Conservation (phyloP, 2,113 vertebrate species). For the Donacobius atricapilla region DNA sequence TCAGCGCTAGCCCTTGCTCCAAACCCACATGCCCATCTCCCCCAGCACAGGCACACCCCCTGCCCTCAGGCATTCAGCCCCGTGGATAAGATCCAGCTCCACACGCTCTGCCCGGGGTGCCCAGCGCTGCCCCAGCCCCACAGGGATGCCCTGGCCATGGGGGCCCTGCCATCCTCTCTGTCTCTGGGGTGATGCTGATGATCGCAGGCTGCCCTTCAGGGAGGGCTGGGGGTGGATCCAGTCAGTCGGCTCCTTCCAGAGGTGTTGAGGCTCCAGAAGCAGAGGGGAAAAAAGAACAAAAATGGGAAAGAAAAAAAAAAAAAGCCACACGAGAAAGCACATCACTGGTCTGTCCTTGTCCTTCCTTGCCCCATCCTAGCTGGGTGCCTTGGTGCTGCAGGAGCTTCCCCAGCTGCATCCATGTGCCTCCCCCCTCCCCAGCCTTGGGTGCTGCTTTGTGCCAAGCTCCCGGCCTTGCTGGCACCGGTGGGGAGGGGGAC, state of each 20-base stretch:
- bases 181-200: constrained; percentile 1
- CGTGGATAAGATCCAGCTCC: not conserved
- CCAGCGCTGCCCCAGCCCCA: not conserved
- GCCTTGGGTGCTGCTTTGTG: constrained; percentile 31
- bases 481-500: not conserved
- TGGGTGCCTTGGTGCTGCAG: not conserved
- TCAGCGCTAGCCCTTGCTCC: not conserved
- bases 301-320: not conserved
- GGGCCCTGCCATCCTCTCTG: not conserved
- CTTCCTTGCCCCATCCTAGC: not conserved
- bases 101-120: rapidly evolving
- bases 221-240: not conserved
- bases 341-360: constrained; percentile 45
- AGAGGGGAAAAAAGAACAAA: not conserved
- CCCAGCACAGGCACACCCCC: not conserved
- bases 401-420: not conserved
- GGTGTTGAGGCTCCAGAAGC: not conserved
- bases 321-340: constrained; percentile 29
- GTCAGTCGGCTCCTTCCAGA: constrained; percentile 29
- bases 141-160: rapidly evolving
- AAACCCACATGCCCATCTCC: not conserved
- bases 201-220: constrained; percentile 51
- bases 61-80: not conserved
- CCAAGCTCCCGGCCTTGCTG: not conserved
- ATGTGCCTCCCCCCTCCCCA: not conserved